Evolutionary conservation across 1,140 invertebrate species (phyloP), one percentile per base, ranked within the genome.

Genomic region (Drosophila pachea): DNA sequence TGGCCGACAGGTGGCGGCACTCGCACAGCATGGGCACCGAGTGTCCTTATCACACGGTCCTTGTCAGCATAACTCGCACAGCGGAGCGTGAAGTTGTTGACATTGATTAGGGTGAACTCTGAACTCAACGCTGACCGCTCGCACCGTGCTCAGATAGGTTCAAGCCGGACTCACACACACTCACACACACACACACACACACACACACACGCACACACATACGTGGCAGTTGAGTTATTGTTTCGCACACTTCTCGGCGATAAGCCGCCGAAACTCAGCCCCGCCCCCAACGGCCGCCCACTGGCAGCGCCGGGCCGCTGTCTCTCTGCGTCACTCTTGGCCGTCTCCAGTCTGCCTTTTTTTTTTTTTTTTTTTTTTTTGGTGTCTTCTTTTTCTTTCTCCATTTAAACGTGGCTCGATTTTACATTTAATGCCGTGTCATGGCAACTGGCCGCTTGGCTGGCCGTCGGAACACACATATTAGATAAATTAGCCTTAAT

Each of bases 401-500:
- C 22, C 22, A 3, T 3, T 63, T 67, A 31, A 31, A 4, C 29
- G 36, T 40, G 42, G 52, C 49, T 65, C 16, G 61, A 52, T 71
- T 74, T 71, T 71, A 68, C 68, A 71, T 71, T 71, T 71, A 66
- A 67, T 74, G 72, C 72, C 68, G 45, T 71, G 68, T 74, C 73
- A 74, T 68, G 72, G 43, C 60, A 48, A 52, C 62, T 53, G 68
- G 56, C 68, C 62, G 48, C 70, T 76, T 59, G 48, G 43, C 78
- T 74, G 69, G 59, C 73, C 76, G 67, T 50, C 35, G 48, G 11
- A 68, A 64, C 50, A 67, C 64, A 68, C 65, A 76, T 22, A 22
- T 78, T 73, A 73, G 68, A 83, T 76, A 78, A 83, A 84, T 84
- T 84, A 74, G 69, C 62, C 59, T 59, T 76, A 77, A 76, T 78